Percentiles rank a stretch among this genome's conserved stretches.
Evolutionary conservation across 1,140 invertebrate genomes (phyloP).

Genomic region (Drosophila funebris): DNA sequence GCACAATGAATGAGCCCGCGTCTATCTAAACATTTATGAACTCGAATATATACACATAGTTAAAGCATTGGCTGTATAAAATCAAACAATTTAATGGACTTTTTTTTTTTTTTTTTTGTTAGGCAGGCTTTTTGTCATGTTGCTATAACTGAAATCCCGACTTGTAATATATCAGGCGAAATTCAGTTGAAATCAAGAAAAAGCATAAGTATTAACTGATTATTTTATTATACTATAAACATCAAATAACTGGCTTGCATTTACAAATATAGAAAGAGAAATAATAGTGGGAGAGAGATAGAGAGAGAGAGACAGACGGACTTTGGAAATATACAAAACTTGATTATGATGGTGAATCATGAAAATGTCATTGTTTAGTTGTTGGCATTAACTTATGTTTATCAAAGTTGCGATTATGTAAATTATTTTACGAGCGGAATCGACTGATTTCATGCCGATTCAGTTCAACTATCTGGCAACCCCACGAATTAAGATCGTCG

Average conservation of each 20-base stretch:
- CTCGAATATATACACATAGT: not conserved
- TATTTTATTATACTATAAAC: no score
- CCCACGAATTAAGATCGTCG: not conserved
- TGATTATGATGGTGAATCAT: not conserved
- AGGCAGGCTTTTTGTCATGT: not conserved
- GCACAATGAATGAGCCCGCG: not conserved
- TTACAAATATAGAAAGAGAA: not conserved
- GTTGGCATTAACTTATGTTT: not conserved
- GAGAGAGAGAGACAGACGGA: not conserved
- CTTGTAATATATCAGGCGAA: no score
- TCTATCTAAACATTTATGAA: not conserved
- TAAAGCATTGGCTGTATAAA: not conserved
- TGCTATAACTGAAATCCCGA: no score
- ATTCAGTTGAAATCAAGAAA: no score
- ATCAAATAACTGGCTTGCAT: not conserved
- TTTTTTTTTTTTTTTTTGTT: not conserved
- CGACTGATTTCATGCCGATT: not conserved
- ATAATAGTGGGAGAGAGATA: no score
- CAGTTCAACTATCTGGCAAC: not conserved
- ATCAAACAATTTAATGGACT: not conserved
- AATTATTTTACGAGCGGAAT: not conserved
- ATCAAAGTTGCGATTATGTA: not conserved
- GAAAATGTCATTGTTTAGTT: slow-evolving; percentile 1
- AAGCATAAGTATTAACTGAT: no score
- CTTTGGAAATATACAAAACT: not conserved